Conservation (phyloP, 1,140 invertebrate genomes). For the Acyrthosiphon pisum region DNA sequence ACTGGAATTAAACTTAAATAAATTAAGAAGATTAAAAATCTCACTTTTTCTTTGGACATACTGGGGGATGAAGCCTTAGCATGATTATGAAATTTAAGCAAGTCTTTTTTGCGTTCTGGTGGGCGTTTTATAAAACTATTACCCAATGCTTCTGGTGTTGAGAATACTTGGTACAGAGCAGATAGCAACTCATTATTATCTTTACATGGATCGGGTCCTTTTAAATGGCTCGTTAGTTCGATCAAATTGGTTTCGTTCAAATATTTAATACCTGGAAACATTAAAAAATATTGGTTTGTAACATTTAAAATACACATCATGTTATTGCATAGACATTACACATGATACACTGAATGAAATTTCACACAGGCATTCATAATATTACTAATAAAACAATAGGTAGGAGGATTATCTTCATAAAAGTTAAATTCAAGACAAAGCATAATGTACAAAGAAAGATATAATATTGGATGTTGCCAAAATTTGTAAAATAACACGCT, state of each 20-base stretch:
- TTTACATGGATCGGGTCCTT: background rate
- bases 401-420: constrained; percentile 24
- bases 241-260: constrained; percentile 73
- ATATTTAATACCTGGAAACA: constrained; percentile 58
- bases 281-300: background rate
- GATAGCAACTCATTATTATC: constrained; percentile 72
- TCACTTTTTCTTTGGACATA: constrained; percentile 73
- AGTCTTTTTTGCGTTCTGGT: background rate
- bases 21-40: background rate
- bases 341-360: constrained; percentile 23
- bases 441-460: constrained; percentile 35
- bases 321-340: background rate
- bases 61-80: constrained; percentile 62
- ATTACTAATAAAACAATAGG: constrained; percentile 24
- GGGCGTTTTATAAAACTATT: constrained; percentile 70
- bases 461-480: constrained; percentile 46
- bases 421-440: constrained; percentile 52
- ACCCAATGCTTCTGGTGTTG: constrained; percentile 73
- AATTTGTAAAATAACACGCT: constrained; percentile 51
- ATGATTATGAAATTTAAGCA: constrained; percentile 63
- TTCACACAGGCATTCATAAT: background rate
- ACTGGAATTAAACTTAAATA: background rate
- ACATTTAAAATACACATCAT: constrained; percentile 23
- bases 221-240: constrained; percentile 72
- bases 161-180: constrained; percentile 76